A percentile compares a stretch with the other conserved stretches of the same genome.
phyloP scores from a whole-genome alignment of 2,797 vertebrate genomes.

The Mormyrops boulengeri region DNA sequence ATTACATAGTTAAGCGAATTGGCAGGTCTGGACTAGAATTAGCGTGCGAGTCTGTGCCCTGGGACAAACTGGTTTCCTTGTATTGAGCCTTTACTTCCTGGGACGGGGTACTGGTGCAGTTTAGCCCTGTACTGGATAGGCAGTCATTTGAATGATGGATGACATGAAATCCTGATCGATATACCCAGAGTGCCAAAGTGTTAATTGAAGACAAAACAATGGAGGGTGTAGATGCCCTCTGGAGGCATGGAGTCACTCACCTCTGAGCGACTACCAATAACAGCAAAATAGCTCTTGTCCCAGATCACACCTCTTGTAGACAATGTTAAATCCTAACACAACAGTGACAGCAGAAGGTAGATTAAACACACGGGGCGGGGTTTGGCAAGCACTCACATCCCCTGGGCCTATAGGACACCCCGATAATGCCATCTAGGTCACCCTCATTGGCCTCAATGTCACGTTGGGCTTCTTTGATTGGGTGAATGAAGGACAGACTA shows the following conservation, averaged over 20 bases:
- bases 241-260: neutral
- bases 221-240: neutral
- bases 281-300: neutral
- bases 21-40: neutral
- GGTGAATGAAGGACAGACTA: neutral
- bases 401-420: neutral
- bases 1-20: neutral
- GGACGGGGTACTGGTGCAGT: neutral
- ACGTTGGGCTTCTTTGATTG: neutral
- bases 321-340: neutral
- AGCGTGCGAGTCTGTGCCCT: neutral
- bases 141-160: neutral
- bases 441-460: neutral
- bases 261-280: neutral
- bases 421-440: neutral
- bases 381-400: neutral
- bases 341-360: neutral
- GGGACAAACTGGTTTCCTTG: neutral
- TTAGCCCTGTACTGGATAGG: neutral
- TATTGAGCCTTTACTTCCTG: neutral
- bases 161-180: neutral
- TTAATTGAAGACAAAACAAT: neutral
- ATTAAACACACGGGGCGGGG: neutral
- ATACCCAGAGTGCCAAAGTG: neutral
- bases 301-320: neutral